These are phyloP conservation scores for Colletes collaris DNA, from an alignment of 2,888 invertebrate genomes.

Conservation along the genomic window DNA sequence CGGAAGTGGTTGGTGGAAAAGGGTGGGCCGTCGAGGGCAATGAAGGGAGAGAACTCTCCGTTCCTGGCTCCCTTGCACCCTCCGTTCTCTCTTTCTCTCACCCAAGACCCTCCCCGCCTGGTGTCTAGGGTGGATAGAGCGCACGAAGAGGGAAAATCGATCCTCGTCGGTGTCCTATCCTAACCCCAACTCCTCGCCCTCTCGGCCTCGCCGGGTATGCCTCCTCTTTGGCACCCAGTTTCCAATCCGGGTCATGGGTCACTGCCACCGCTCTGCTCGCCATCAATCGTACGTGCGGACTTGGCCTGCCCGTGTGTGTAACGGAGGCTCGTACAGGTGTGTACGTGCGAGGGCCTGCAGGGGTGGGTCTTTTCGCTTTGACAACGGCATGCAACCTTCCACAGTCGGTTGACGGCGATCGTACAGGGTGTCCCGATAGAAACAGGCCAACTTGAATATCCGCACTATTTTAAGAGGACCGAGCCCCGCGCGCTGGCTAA, in stretches of 20 bases:
- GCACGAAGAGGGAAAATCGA: conserved; percentile 75
- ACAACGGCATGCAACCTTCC: conserved; percentile 46
- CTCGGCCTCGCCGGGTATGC: conserved; percentile 70
- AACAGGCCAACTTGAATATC: too few species aligned
- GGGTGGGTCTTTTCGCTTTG: conserved; percentile 50
- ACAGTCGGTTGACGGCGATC: conserved; percentile 50
- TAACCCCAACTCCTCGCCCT: conserved; percentile 73
- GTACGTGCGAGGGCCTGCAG: conserved; percentile 21
- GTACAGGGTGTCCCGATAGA: conserved; percentile 14
- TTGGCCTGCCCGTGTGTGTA: conserved; percentile 33
- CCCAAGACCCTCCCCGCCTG: conserved; percentile 39
- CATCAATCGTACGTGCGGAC: conserved; percentile 66
- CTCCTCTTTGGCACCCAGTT: conserved; percentile 72
- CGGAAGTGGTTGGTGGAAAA: conserved; percentile 51
- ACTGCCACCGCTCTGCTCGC: conserved; percentile 77
- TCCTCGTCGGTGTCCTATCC: conserved; percentile 77
- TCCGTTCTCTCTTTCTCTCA: not conserved
- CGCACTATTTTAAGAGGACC: too few species aligned
- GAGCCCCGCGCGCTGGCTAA: too few species aligned
- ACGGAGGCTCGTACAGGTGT: not conserved
- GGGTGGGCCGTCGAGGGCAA: conserved; percentile 35
- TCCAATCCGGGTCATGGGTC: conserved; percentile 82
- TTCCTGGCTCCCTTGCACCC: not conserved
- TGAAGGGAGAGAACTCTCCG: not conserved
- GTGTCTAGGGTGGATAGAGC: conserved; percentile 63